Conservation (phyloP, 1,140 invertebrate species). For the Bombus balteatus region DNA sequence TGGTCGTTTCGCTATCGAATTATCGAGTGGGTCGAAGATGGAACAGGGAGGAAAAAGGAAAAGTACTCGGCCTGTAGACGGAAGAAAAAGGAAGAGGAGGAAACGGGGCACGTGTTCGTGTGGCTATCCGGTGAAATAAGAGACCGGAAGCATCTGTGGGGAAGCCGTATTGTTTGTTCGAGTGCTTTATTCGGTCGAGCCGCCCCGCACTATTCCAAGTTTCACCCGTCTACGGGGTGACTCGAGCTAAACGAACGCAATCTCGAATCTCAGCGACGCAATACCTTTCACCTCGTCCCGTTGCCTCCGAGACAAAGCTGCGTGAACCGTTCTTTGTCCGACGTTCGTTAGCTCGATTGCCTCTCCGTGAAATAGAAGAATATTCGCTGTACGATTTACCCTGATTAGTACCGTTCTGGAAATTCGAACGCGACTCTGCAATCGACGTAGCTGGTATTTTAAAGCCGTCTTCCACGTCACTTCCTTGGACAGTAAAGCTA, state of each 20-base stretch:
- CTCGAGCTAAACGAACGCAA: conserved; percentile 54
- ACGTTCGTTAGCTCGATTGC: conserved; percentile 11
- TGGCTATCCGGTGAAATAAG: conserved; percentile 81
- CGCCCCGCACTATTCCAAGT: conserved; percentile 25
- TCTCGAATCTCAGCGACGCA: conserved; percentile 48
- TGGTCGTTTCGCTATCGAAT: conserved; percentile 46
- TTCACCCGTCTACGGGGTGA: conserved; percentile 57
- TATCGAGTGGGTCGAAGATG: conserved; percentile 47
- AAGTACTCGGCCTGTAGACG: conserved; percentile 18
- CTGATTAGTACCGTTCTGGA: neutral
- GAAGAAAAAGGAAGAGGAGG: conserved; percentile 60
- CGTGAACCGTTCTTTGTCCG: conserved; percentile 26
- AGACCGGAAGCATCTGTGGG: conserved; percentile 82
- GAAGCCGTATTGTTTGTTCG: conserved; percentile 81
- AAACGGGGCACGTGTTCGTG: conserved; percentile 75
- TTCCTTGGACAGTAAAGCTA: neutral
- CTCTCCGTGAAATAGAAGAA: neutral
- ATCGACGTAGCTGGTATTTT: neutral
- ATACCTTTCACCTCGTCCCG: conserved; percentile 15
- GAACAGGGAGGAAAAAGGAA: conserved; percentile 33
- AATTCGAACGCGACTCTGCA: neutral
- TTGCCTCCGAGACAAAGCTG: conserved; percentile 42
- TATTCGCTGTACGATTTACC: neutral
- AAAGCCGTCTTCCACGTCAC: neutral
- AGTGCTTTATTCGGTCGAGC: conserved; percentile 68